Percentiles rank a stretch among this genome's conserved stretches.
Evolutionary conservation across 23 tunicate species (phyloP).

Genomic region (Halocynthia roretzi): DNA sequence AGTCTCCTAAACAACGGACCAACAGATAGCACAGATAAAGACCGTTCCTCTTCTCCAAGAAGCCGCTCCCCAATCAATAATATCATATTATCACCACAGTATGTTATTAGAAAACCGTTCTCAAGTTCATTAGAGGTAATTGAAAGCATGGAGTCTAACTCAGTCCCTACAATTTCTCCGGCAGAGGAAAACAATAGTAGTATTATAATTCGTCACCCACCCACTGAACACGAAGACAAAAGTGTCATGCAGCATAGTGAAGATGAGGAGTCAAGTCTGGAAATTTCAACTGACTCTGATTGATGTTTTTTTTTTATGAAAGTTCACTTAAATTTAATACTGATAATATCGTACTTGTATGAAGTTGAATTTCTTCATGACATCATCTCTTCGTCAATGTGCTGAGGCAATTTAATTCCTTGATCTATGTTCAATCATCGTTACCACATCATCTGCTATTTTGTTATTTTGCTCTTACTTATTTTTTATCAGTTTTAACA

Average conservation of each 20-base stretch:
- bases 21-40: neutral
- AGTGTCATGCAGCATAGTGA: neutral
- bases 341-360: too few species aligned
- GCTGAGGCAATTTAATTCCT: too few species aligned
- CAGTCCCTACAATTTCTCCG: neutral
- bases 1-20: neutral
- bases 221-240: conserved; percentile 9
- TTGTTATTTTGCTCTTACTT: too few species aligned
- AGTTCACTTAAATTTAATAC: too few species aligned
- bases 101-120: neutral
- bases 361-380: too few species aligned
- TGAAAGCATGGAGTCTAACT: neutral
- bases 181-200: neutral
- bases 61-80: neutral
- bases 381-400: too few species aligned
- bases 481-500: too few species aligned
- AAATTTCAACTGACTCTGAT: neutral
- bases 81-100: neutral
- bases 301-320: too few species aligned
- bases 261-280: neutral
- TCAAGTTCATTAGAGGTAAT: neutral
- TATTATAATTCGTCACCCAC: conserved; percentile 4
- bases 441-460: too few species aligned
- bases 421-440: too few species aligned
- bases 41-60: neutral